Percentiles rank a stretch among this genome's conserved stretches.
These are phyloP conservation scores for Falco peregrinus DNA, from an alignment of 2,797 vertebrate genomes.

Conservation along the genomic window DNA sequence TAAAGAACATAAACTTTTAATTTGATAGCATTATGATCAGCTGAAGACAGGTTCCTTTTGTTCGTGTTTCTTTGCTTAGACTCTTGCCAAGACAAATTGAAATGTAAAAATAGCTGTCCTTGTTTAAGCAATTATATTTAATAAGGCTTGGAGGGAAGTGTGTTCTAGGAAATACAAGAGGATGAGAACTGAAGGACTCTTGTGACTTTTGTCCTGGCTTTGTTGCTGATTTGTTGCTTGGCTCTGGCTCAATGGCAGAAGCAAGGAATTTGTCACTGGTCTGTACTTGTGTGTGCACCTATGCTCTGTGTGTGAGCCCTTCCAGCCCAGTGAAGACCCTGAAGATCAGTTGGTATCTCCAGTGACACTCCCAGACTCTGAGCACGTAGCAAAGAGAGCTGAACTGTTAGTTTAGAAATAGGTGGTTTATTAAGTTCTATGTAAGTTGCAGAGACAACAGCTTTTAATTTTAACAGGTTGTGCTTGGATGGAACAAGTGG, in stretches of 20 bases:
- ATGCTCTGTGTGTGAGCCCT: not conserved
- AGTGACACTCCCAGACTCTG: not conserved
- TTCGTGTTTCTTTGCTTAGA: conserved; percentile 21
- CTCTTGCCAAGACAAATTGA: conserved; percentile 1
- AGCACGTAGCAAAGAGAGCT: fast-evolving
- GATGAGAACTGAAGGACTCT: not conserved
- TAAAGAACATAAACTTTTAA: conserved; percentile 31
- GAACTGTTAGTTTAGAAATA: not conserved
- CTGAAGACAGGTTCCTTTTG: conserved; percentile 10
- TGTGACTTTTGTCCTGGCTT: not conserved
- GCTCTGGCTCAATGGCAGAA: not conserved
- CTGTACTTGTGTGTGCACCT: not conserved
- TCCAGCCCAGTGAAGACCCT: not conserved
- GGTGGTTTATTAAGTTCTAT: not conserved
- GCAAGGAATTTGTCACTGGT: not conserved
- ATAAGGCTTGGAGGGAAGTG: not conserved
- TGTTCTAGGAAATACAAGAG: not conserved
- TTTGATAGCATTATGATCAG: conserved; percentile 10
- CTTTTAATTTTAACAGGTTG: not conserved
- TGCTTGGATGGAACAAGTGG: not conserved
- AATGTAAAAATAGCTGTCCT: conserved; percentile 37
- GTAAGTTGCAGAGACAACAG: not conserved
- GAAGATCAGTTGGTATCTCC: not conserved
- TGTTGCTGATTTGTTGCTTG: not conserved
- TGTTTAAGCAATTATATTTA: not conserved